Evolutionary conservation across 1,140 invertebrate species (phyloP), one percentile per base, ranked within the genome.

Genomic region (Condylostylus longicornis): DNA sequence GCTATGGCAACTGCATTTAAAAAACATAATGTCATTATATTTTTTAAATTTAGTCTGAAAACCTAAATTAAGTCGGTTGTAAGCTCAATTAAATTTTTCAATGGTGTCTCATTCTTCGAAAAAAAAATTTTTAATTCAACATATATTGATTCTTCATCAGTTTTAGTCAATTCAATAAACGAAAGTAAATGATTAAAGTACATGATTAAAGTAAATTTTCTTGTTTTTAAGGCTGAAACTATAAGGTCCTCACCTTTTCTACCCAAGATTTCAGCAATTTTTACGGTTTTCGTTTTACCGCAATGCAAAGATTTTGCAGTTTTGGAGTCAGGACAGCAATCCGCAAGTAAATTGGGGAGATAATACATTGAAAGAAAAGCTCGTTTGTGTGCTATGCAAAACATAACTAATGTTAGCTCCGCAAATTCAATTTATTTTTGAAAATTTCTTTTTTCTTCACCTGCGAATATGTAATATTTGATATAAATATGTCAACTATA

Each of bases 191-290:
- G 18, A 14, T 41, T 30, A 4, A 12, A 10, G 22, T 40, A 33
- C 10, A 40, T 27, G 12, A 40, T 40, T 31, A 40, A 35, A 14
- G 39, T 31, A 35, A 40, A 40, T 20, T 40, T 40, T 35, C 1
- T 7, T 21, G 18, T 35, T 31, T 22, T 35, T 17, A 40, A 15
- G 18, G 6, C 30, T 8, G 10, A 9, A 8, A 32, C 7, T n/a
- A 32, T 32, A 9, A 7, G 8, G 8, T 14, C 14, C 10, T 9
- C 7, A 9, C 8, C 30, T 32, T 32, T 14, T n/a, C 14, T 32
- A 8, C 30, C 14, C 10, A 23, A 2, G 12, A 17, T 18, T 8
- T 38, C 36, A 14, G 37, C n/a, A 17, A 38, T 8, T 13, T 38
- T 18, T 12, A 21, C 23, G 17, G 37, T 13, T 17, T 32, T 38